Evolutionary conservation across 2,113 vertebrate species (phyloP), one percentile per base, ranked within the genome.

Genomic region (Oriolus oriolus): DNA sequence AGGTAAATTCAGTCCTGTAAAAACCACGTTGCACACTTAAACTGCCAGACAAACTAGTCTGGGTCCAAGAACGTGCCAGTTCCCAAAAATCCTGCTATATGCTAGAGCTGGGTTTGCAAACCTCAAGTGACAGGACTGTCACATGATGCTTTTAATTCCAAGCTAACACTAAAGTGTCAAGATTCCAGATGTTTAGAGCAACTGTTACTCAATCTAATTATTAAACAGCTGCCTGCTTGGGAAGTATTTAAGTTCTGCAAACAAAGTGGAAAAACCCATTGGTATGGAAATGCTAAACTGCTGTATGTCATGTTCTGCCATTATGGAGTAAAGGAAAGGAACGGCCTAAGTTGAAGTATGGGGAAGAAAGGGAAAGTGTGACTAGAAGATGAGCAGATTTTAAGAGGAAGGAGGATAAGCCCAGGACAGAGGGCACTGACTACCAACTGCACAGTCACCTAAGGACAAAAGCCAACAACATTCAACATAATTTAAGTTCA

Each of bases 261-360:
- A 92, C 37, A 78, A 94, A 97, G 79, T 21, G 35, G 90, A 97
- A 95, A 97, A 96, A 97, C 89, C 95, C 93, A 96, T 90, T 87
- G 91, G 96, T 50, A 97, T 98, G 98, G 95, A 98, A 97, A 98
- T 97, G 96, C 97, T 98, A 98, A 91, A 96, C 88, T 97, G 95
- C 96, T 93, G 97, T 95, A 98, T 98, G 98, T 97, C 95, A 98
- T 97, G 98, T 98, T 92, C 96, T 96, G 98, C 97, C 94, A 97
- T 97, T 97, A 98, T 98, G 97, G 97, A 98, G 95, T 94, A 97
- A 98, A 98, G 97, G 95, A 98, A 98, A 97, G 96, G 97, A 97
- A 98, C 95, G 87, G 96, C 97, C 97, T 97, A 98, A 94, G 95
- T 87, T 93, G 96, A 98, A 97, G 97, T 97, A 97, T 94, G 97